Evolutionary conservation across 2,797 vertebrate genomes (phyloP), one percentile per base, ranked within the genome.

Genomic region (Pseudomugil tenellus): DNA sequence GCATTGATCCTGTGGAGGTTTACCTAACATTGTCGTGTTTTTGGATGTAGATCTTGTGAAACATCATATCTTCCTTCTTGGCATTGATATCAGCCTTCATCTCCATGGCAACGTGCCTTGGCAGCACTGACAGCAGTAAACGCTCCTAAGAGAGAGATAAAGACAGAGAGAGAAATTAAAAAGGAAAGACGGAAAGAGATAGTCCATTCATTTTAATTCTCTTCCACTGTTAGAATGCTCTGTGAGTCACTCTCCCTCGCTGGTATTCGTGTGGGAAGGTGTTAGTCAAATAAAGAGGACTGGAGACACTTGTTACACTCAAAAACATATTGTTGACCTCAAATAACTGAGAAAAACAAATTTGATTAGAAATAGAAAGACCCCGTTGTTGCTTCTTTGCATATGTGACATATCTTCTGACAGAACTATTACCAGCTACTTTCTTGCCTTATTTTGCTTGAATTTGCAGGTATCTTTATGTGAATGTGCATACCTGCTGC

Each of bases 21-120:
- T 34, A 97, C 97, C 97, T 98, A 94, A 98, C 97, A 0, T 98
- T 98, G 92, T 98, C 97, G 0, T 98, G 97, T 88, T 98, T 98
- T 93, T 99, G 97, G 91, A 98, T 99, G 90, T 99, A 99, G 93
- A 99, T 99, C 93, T 98, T 99, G 83, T 99, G 97, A 92, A 98
- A 99, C 97, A 99, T 98, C 97, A 98, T 98, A 92, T 99, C 95
- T 93, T 98, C 97, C 89, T 98, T 97, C 93, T 98, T 98, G 82
- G 96, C 96, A 87, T 95, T 98, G 93, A 99, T 99, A 92, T 98
- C 97, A 91, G 97, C 97, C 94, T 99, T 98, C 97, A 99, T 99
- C 92, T 99, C 97, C 97, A 99, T 97, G 89, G 97, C 97, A 91
- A 99, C 97, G 0, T 99, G 97, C 89, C 97, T 95, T 70, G 97